Evolutionary conservation across 2,113 vertebrate species (phyloP).

Genomic region (Seriola aureovittata): DNA sequence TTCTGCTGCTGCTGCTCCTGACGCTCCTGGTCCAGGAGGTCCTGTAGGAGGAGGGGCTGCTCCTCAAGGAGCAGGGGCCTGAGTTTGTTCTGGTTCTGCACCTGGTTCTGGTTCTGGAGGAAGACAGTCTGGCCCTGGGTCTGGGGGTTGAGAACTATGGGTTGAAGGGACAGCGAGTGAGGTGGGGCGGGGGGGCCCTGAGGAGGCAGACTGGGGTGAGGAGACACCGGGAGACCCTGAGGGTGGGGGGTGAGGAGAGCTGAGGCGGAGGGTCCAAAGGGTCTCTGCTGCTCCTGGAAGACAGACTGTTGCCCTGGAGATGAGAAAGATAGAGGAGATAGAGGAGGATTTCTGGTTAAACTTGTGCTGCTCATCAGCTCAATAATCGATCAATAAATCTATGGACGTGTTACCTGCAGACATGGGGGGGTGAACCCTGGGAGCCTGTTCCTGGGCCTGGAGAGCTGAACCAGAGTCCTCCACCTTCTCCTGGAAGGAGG

Average conservation of each 20-base stretch:
- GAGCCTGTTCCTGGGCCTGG: slow-evolving; percentile 43
- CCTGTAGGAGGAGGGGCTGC: slow-evolving; percentile 96
- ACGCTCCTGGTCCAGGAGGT: slow-evolving; percentile 96
- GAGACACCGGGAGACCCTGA: slow-evolving; percentile 61
- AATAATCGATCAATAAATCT: not conserved
- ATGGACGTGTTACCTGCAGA: slow-evolving; percentile 61
- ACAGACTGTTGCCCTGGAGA: slow-evolving; percentile 49
- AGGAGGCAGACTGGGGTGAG: slow-evolving; percentile 17
- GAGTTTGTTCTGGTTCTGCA: slow-evolving; percentile 27
- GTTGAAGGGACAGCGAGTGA: slow-evolving; percentile 58
- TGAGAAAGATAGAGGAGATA: not conserved
- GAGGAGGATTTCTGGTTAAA: not conserved
- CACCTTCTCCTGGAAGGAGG: slow-evolving; percentile 40
- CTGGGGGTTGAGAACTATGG: slow-evolving; percentile 83
- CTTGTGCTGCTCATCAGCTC: not conserved
- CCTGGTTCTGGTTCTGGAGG: slow-evolving; percentile 37
- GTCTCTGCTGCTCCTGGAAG: slow-evolving; percentile 64
- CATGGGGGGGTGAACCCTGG: slow-evolving; percentile 10
- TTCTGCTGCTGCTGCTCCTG: slow-evolving; percentile 98
- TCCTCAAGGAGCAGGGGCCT: slow-evolving; percentile 93
- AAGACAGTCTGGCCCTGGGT: slow-evolving; percentile 31
- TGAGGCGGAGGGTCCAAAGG: slow-evolving; percentile 23
- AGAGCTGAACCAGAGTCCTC: slow-evolving; percentile 34
- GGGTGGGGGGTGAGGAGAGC: slow-evolving; percentile 78
- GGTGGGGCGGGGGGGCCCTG: not conserved